Percentiles rank a stretch among this genome's conserved stretches.
Evolutionary conservation across 1,140 invertebrate genomes (phyloP).

Genomic region (Ceratina australensis): DNA sequence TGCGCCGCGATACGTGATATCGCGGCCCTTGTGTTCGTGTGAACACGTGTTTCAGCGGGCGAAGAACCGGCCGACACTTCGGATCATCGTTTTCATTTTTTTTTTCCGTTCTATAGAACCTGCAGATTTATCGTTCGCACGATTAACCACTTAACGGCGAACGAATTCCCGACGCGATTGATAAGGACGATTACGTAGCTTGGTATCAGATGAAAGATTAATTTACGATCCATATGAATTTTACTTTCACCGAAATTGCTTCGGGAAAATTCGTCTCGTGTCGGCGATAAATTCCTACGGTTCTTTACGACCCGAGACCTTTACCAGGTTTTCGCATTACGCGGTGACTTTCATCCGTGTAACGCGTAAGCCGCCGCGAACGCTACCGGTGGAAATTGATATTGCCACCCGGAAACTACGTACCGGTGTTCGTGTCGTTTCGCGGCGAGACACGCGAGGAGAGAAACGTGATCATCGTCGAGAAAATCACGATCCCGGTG

Average conservation of each 20-base stretch:
- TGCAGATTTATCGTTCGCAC: conserved; percentile 38
- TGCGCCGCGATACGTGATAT: conserved; percentile 54
- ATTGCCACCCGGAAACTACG: conserved; percentile 16
- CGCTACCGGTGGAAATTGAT: conserved; percentile 22
- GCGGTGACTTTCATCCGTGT: neutral
- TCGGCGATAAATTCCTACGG: no score
- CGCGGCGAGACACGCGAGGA: neutral
- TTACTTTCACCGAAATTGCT: no score
- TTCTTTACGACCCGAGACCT: no score
- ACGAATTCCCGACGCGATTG: conserved; percentile 33
- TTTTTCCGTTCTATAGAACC: conserved; percentile 19
- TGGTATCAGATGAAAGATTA: no score
- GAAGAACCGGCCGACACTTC: conserved; percentile 8
- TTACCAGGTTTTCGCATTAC: conserved; percentile 36
- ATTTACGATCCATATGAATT: no score
- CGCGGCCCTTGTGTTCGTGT: conserved; percentile 23
- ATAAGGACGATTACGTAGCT: no score
- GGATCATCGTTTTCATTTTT: neutral
- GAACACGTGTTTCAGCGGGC: conserved; percentile 40
- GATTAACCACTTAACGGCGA: conserved; percentile 20
- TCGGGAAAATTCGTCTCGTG: no score
- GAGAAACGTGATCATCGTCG: conserved; percentile 12
- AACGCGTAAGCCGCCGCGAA: conserved; percentile 1
- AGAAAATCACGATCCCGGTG: conserved; percentile 8
- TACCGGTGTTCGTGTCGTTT: neutral